These are phyloP conservation scores for Coregonus sp. DNA, from an alignment of 2,797 vertebrate species.

Conservation along the genomic window DNA sequence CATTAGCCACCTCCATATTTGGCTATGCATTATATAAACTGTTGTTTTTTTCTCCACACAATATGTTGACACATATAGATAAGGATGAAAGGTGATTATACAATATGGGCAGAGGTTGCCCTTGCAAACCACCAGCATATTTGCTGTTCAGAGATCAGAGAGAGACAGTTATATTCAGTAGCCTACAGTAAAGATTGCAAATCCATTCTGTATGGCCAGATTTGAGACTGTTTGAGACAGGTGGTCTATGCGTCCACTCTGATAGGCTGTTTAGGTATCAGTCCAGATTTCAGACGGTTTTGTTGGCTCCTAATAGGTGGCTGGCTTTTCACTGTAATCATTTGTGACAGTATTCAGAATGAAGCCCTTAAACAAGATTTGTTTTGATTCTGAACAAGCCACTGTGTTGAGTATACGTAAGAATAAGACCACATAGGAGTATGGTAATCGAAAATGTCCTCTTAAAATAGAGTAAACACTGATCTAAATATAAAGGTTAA, in stretches of 20 bases:
- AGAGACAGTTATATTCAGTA: not conserved
- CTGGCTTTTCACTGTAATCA: not conserved
- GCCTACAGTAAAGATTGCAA: constrained; percentile 35
- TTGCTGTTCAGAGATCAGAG: constrained; percentile 54
- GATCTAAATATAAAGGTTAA: constrained; percentile 36
- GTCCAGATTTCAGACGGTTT: not conserved
- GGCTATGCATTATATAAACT: not conserved
- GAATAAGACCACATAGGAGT: too few relatives aligned
- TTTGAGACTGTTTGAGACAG: constrained; percentile 5
- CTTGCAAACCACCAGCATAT: constrained; percentile 37
- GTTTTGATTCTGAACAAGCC: not conserved
- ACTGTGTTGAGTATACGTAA: not conserved
- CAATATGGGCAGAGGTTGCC: constrained; percentile 39
- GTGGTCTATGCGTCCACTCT: not conserved
- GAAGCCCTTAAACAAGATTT: not conserved
- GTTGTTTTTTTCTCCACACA: not conserved
- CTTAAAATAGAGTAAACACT: not conserved
- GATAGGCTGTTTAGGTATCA: not conserved
- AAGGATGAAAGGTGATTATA: constrained; percentile 35
- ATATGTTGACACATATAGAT: constrained; percentile 55
- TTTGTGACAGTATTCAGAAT: not conserved
- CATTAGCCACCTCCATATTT: not conserved
- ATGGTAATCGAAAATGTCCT: constrained; percentile 8
- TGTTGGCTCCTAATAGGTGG: not conserved
- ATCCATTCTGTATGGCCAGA: constrained; percentile 1